Conservation (phyloP, 2,797 vertebrate species). For the Syngnathus rostellatus region DNA sequence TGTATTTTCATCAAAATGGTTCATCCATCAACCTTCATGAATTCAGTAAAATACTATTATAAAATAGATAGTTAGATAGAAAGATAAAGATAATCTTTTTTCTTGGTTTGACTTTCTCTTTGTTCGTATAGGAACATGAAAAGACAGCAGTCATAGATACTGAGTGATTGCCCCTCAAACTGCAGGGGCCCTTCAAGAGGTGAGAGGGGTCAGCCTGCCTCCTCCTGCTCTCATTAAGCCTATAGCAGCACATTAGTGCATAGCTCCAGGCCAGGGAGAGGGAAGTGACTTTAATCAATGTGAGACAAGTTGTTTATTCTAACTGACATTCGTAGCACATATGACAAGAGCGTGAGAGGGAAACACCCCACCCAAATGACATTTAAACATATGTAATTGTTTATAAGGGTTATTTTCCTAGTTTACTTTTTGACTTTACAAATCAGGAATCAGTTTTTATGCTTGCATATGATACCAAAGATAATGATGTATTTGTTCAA, state of each 20-base stretch:
- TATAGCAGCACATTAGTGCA: constrained; percentile 51
- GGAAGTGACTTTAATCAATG: constrained; percentile 47
- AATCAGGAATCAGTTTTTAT: background rate
- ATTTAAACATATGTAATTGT: background rate
- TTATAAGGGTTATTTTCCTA: background rate
- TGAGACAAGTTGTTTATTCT: constrained; percentile 46
- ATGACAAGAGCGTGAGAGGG: background rate
- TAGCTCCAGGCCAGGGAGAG: constrained; percentile 34
- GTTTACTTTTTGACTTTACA: background rate
- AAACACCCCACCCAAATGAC: constrained; percentile 2
- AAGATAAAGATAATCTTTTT: constrained; percentile 6
- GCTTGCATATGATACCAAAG: background rate
- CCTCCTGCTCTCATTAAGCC: constrained; percentile 54
- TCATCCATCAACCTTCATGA: background rate
- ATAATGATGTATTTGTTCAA: background rate
- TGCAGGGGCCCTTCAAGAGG: constrained; percentile 37
- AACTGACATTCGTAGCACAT: constrained; percentile 27
- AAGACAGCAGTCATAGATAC: constrained; percentile 26
- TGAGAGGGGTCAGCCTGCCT: constrained; percentile 45
- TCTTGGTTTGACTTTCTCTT: constrained; percentile 25
- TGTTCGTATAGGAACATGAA: constrained; percentile 17
- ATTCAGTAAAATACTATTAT: too few relatives aligned
- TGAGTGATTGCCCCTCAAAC: constrained; percentile 27
- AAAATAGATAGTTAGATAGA: background rate
- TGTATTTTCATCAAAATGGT: too few relatives aligned